Conservation (phyloP, 2,888 invertebrate genomes). For the Heliconius erato region DNA sequence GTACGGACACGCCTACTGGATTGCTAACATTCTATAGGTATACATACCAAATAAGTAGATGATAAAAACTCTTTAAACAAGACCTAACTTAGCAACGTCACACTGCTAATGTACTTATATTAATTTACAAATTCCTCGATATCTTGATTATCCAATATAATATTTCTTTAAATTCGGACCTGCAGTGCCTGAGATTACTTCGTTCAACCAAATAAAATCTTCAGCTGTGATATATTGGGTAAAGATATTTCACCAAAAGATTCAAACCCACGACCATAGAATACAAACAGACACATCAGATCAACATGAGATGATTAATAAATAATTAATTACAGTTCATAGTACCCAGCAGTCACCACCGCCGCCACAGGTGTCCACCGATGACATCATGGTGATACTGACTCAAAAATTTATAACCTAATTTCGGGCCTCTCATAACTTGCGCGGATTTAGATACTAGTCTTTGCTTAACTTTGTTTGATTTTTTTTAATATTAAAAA, state of each 20-base stretch:
- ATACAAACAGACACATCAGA: background rate
- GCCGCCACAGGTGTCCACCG: constrained; percentile 26
- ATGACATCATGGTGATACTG: constrained; percentile 24
- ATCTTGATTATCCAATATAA: no score
- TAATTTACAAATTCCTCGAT: no score
- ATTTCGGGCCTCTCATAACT: constrained; percentile 28
- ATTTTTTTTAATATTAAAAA: background rate
- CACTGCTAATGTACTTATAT: no score
- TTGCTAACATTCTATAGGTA: background rate
- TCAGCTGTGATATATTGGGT: no score
- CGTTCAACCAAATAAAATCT: no score
- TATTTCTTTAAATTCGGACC: no score
- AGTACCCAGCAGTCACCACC: background rate
- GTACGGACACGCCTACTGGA: constrained; percentile 44
- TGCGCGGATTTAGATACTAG: constrained; percentile 18
- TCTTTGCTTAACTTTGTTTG: background rate
- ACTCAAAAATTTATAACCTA: constrained; percentile 28
- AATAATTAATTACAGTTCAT: constrained; percentile 23
- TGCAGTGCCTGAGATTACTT: no score
- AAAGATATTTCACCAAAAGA: background rate
- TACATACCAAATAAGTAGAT: background rate
- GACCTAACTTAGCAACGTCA: no score
- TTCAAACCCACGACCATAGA: background rate
- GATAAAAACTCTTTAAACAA: no score
- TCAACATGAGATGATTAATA: constrained; percentile 2